Evolutionary conservation across 2,888 invertebrate species (phyloP), one percentile per base, ranked within the genome.

Genomic region (Tachina fera): DNA sequence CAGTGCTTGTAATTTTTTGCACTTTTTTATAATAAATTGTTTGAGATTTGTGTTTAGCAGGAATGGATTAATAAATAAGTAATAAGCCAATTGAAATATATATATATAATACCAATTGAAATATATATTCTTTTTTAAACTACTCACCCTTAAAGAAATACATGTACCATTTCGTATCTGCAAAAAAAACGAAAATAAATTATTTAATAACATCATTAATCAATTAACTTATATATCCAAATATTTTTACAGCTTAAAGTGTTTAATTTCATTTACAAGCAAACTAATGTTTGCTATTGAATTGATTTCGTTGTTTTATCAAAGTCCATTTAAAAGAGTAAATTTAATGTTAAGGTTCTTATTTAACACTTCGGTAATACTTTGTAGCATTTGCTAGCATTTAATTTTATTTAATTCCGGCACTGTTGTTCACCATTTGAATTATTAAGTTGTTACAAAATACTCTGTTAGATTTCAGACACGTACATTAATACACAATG

Each of bases 391-490:
- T 39, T 70, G 13, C 47, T 22, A 9, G 47, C 14, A 0, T 14
- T 45, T 3, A n/a, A 22, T 56, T 31, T 31, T 31, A 31, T 31
- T 31, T 31, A 31, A 56, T 1, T 53, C 19, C 3, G 4, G 16
- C 0, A 47, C 31, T 56, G 8, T 39, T 78, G 41, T 39, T 47
- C 19, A 9, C 22, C 43, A n/a, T 60, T 72, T 22, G n/a, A 75
- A 78, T 71, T 61, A 70, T 63, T 70, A 39, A 51, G 6, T 58
- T 77, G 71, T 67, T 56, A 60, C 71, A 72, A 31, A 31, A 72
- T 65, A 65, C 58, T 83, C 65, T 43, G 31, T n/a, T n/a, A 70
- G 19, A 65, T 58, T 61, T 61, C 39, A 49, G 67, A 77, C 68
- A 72, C 67, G 77, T 74, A 71, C 45, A 49, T n/a, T 45, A 56